Conservation (phyloP, 64 coral and sea anemone genomes). For the Astreopora myriophthalma region DNA sequence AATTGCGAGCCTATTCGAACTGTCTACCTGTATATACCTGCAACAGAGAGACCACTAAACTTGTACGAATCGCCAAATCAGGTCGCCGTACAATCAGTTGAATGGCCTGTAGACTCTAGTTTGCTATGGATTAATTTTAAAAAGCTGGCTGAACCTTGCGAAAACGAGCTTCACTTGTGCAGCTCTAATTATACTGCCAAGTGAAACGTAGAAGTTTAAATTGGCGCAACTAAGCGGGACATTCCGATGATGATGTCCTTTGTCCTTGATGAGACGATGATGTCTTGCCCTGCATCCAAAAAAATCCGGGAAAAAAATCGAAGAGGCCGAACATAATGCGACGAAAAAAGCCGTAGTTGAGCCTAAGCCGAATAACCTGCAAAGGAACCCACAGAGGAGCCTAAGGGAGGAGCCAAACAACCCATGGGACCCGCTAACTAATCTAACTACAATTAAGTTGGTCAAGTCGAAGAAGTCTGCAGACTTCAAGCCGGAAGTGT, state of each 20-base stretch:
- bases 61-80: not conserved
- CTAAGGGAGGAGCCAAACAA: not conserved
- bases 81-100: not conserved
- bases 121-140: not conserved
- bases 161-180: not conserved
- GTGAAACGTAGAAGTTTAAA: not conserved
- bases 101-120: not conserved
- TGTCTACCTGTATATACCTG: not conserved
- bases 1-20: not conserved
- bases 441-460: not conserved
- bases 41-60: not conserved
- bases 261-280: not conserved
- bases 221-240: not conserved
- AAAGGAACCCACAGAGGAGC: not conserved
- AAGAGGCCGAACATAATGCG: not conserved
- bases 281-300: not conserved
- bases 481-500: not conserved
- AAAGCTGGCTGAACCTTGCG: conserved; percentile 12
- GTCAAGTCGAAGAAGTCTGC: not conserved
- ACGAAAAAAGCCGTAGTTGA: not conserved
- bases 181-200: not conserved
- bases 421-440: not conserved
- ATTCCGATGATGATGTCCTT: not conserved
- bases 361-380: not conserved
- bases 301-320: not conserved